These are phyloP conservation scores for Panthera leo DNA, from an alignment of 2,113 vertebrate genomes.

Conservation along the genomic window DNA sequence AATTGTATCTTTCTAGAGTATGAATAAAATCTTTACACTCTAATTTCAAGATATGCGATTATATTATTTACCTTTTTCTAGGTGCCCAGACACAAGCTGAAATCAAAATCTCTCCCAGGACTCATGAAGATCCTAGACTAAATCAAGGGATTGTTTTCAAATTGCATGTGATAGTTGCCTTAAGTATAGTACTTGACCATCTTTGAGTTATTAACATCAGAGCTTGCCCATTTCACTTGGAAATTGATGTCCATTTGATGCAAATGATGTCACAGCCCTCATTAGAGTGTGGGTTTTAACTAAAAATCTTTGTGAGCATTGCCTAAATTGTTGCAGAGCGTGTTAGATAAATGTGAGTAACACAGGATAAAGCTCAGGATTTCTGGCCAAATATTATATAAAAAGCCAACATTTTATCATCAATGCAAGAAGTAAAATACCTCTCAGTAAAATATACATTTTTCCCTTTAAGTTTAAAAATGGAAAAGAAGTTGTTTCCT, in stretches of 20 bases:
- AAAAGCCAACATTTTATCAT: background rate
- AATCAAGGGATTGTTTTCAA: background rate
- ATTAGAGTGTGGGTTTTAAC: conserved; percentile 31
- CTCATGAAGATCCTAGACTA: background rate
- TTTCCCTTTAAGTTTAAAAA: conserved; percentile 55
- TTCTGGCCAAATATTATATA: background rate
- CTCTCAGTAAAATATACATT: conserved; percentile 51
- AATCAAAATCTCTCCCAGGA: background rate
- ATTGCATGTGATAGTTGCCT: background rate
- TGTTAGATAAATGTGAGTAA: conserved; percentile 54
- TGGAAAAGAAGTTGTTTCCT: conserved; percentile 61
- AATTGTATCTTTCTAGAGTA: background rate
- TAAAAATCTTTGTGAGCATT: background rate
- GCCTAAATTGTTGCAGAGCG: conserved; percentile 5
- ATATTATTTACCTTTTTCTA: background rate
- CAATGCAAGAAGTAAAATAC: conserved; percentile 37
- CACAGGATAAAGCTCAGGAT: accelerated
- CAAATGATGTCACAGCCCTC: background rate
- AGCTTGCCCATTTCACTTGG: background rate
- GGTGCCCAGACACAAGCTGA: background rate
- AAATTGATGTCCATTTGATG: background rate
- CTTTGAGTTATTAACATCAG: background rate
- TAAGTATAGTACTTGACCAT: background rate
- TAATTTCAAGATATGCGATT: background rate
- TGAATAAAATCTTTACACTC: background rate